Evolutionary conservation across 2,797 vertebrate species (phyloP), one percentile per base, ranked within the genome.

Genomic region (Pseudomugil gertrudae): DNA sequence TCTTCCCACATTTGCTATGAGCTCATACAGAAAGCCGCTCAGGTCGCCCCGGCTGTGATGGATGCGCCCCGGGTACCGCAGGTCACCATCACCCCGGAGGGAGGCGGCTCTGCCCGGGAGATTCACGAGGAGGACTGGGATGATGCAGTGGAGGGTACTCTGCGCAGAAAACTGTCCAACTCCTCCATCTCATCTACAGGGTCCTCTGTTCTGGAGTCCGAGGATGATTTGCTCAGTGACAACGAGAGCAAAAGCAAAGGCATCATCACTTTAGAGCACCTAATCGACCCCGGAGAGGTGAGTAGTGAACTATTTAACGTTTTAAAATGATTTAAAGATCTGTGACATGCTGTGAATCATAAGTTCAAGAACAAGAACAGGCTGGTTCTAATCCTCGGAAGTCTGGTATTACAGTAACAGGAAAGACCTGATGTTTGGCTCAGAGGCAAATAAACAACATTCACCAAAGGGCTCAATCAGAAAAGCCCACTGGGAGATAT

Each of bases 111-210:
- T 78, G 81, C 84, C 58, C 89, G 51, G 85, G 94, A 92, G 81
- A 92, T 83, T 79, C 89, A 79, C 30, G 90, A 90, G 86, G 94
- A 91, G 68, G 94, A 93, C 90, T 94, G 89, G 91, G 93, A 74
- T 4, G 90, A 85, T 9, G 66, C 57, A 8, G 90, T 89, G 62
- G 93, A 83, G 69, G 90, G 91, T 21, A 80, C 87, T 15, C 84
- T 95, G 78, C 90, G 94, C 43, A 95, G 97, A 71, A 92, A 95
- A 66, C 94, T 96, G 33, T 99, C 97, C 90, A 97, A 89, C 87
- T 97, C 97, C n/a, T 98, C 97, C 7, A 89, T 98, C 66, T 98
- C 98, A 52, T 98, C 98, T 70, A 96, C 95, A 0, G 96, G 96
- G 21, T 98, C 98, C 60, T 98, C 97, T 9, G 94, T 91, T 2